Base-by-base conservation (phyloP, 1,140 invertebrate species). In the Drosophila biarmipes region DNA sequence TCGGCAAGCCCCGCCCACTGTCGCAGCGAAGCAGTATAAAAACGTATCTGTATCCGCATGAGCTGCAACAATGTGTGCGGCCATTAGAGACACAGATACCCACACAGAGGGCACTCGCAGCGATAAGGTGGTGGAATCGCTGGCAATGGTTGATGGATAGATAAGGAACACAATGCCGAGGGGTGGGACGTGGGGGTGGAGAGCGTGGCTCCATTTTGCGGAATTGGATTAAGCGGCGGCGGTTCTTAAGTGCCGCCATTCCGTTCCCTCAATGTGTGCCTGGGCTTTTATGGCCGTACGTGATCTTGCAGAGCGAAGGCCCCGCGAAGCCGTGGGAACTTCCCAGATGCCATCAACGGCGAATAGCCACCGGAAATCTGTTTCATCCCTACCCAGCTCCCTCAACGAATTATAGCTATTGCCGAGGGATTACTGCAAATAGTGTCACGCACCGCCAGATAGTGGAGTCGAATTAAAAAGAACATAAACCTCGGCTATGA, bases 201-300 rank as follows among this genome's bases (percentile, higher is more conserved):
- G 54, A 52, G 46, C 77, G 55, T 78, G 73, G 78, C 48, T 80
- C 56, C 82, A 86, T 86, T 87, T 86, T 81, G 69, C 42, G 24
- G 45, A 73, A 55, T 54, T 66, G 76, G 76, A 84, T 89, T 84
- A 87, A 81, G 59, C 79, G 77, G 54, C 62, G 46, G 53, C 73
- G 61, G 78, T 68, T 48, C 71, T 76, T 89, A 87, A 89, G 76
- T 78, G 84, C 67, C 84, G 68, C 84, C 84, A 87, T 87, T 87
- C 53, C 61, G 63, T 81, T 55, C 17, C 69, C 55, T 49, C 74
- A 72, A 87, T 75, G 17, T 66, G 46, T 66, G 29, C 19, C 37
- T 37, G 29, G 46, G 51, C 48, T 55, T 80, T 86, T 87, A 87
- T 57, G 72, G 46, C 52, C 54, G 75, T 77, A 89, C 84, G 84